Percentiles rank a stretch among this genome's conserved stretches.
Evolutionary conservation across 2,888 invertebrate genomes (phyloP).

Genomic region (Stenolophus ochropezus): DNA sequence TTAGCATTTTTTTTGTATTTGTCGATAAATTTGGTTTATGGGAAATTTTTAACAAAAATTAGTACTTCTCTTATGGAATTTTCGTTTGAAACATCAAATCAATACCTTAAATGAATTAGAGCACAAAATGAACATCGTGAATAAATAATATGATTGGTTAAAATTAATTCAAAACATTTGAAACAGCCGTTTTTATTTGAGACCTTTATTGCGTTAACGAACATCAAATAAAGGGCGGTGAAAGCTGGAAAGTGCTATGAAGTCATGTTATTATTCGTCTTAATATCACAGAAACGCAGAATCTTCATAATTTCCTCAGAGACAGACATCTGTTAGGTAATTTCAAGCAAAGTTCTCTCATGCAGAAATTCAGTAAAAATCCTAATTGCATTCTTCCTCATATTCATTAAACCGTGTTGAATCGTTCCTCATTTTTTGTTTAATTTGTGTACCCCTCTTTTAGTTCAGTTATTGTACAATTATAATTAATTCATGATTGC

Average conservation of each 20-base stretch:
- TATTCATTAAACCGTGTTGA: constrained; percentile 35
- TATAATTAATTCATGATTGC: constrained; percentile 43
- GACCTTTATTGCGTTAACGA: constrained; percentile 19
- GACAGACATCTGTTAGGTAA: constrained; percentile 44
- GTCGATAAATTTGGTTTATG: no score
- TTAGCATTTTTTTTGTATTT: no score
- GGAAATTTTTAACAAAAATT: no score
- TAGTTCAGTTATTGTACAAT: constrained; percentile 23
- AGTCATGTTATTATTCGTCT: constrained; percentile 35
- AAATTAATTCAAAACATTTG: constrained; percentile 11
- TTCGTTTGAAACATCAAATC: no score
- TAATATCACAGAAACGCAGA: constrained; percentile 34
- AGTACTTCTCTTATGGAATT: no score
- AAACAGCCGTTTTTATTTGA: background rate
- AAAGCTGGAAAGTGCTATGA: constrained; percentile 25
- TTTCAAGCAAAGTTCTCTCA: constrained; percentile 18
- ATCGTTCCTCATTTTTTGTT: constrained; percentile 35
- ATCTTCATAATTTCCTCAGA: constrained; percentile 48
- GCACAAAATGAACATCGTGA: background rate
- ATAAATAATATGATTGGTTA: background rate
- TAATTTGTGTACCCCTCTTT: constrained; percentile 31
- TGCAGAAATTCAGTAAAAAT: constrained; percentile 47
- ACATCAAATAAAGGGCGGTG: constrained; percentile 28
- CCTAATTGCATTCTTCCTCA: constrained; percentile 48
- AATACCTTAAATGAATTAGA: no score